phyloP scores from a whole-genome alignment of 2,888 invertebrate genomes.

The Helobdella robusta region DNA sequence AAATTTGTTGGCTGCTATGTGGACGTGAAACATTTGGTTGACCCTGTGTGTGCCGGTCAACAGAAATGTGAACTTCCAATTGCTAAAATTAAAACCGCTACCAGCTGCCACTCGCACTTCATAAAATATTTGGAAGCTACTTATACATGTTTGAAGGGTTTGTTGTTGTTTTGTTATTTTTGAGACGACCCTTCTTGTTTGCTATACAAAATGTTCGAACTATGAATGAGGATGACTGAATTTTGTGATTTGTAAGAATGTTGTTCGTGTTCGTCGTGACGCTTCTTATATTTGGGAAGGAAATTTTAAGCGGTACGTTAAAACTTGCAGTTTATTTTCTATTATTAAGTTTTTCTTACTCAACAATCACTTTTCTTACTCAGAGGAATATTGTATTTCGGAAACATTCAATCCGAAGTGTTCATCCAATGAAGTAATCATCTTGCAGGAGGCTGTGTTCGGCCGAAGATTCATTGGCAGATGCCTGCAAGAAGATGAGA shows the following conservation, averaged over 20 bases:
- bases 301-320: too few species aligned
- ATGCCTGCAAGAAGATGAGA: conserved; percentile 12
- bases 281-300: too few species aligned
- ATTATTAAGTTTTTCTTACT: too few species aligned
- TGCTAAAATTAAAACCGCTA: neutral
- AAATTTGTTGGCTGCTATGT: neutral
- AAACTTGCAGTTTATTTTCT: too few species aligned
- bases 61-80: conserved; percentile 8
- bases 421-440: neutral
- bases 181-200: too few species aligned
- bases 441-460: neutral
- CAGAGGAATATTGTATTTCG: conserved; percentile 12
- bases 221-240: too few species aligned
- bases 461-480: conserved; percentile 8
- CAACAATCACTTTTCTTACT: too few species aligned
- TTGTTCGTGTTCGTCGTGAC: too few species aligned
- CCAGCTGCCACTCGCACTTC: conserved; percentile 4
- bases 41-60: conserved; percentile 9
- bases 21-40: neutral
- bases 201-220: too few species aligned
- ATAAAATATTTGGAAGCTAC: neutral
- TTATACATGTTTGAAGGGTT: conserved; percentile 11
- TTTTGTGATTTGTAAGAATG: too few species aligned
- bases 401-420: conserved; percentile 14
- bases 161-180: too few species aligned